phyloP scores from a whole-genome alignment of 2,113 vertebrate species.

The Brachypteracias leptosomus region DNA sequence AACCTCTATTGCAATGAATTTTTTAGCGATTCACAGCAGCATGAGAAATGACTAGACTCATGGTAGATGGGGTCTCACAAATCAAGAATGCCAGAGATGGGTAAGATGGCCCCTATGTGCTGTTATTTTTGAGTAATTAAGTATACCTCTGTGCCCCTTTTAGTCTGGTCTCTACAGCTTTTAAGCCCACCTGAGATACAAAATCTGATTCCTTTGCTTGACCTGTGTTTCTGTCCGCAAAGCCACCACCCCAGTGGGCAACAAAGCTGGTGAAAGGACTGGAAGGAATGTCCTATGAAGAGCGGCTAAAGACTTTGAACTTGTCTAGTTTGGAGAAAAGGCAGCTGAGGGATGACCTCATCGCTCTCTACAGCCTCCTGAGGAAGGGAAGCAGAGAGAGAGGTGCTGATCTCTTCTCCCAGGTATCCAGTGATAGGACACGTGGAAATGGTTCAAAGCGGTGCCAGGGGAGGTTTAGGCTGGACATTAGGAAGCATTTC shows the following conservation, averaged over 20 bases:
- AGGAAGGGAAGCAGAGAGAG: background rate
- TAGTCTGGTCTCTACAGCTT: background rate
- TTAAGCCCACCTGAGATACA: background rate
- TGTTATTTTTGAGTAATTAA: background rate
- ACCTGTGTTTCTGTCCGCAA: background rate
- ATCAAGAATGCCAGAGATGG: background rate
- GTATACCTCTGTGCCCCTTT: background rate
- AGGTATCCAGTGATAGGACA: background rate
- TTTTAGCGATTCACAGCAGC: background rate
- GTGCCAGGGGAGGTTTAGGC: background rate
- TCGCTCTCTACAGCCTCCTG: background rate
- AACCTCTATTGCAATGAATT: background rate
- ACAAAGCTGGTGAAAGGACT: background rate
- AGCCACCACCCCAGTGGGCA: background rate
- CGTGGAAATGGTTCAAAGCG: background rate
- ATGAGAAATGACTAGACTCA: background rate
- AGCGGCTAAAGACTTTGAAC: background rate
- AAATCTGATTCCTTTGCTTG: background rate
- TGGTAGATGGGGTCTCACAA: background rate
- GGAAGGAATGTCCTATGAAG: background rate
- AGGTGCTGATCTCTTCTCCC: background rate
- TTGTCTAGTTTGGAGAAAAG: background rate
- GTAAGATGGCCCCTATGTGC: background rate
- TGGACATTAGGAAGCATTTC: background rate
- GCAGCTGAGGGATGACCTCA: background rate